These are phyloP conservation scores for Xylocopa sonorina DNA, from an alignment of 1,140 invertebrate genomes.

Conservation along the genomic window DNA sequence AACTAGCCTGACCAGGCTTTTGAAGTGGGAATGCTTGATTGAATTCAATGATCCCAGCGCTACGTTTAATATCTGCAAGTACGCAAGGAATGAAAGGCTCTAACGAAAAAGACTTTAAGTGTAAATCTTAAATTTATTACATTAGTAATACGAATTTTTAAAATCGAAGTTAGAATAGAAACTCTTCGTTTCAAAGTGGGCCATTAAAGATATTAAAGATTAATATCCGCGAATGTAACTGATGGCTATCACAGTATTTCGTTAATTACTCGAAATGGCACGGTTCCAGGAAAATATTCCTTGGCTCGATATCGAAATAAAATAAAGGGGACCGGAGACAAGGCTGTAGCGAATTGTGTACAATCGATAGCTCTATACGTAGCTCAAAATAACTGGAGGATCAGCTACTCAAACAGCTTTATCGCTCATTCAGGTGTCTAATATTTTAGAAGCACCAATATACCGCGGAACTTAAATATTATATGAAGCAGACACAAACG, in stretches of 20 bases:
- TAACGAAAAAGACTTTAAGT: not conserved
- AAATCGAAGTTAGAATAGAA: too few species aligned
- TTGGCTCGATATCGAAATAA: constrained; percentile 10
- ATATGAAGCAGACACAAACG: not conserved
- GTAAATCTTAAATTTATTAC: not conserved
- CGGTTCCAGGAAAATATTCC: not conserved
- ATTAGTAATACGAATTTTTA: too few species aligned
- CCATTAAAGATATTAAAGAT: too few species aligned
- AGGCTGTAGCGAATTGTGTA: constrained; percentile 4
- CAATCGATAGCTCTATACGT: constrained; percentile 38
- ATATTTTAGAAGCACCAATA: constrained; percentile 18
- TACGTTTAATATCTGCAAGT: not conserved
- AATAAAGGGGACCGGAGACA: constrained; percentile 14
- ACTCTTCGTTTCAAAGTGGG: too few species aligned
- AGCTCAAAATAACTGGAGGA: constrained; percentile 38
- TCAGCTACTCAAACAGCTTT: constrained; percentile 37
- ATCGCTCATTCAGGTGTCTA: constrained; percentile 35
- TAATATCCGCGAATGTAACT: not conserved
- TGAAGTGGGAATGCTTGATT: not conserved
- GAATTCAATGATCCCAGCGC: not conserved
- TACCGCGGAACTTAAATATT: not conserved
- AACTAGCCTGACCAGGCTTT: not conserved
- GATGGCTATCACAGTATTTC: not conserved
- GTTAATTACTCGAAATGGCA: not conserved
- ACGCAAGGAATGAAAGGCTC: not conserved